Base-by-base conservation (phyloP, 1,140 invertebrate genomes). In the Bombus impatiens region DNA sequence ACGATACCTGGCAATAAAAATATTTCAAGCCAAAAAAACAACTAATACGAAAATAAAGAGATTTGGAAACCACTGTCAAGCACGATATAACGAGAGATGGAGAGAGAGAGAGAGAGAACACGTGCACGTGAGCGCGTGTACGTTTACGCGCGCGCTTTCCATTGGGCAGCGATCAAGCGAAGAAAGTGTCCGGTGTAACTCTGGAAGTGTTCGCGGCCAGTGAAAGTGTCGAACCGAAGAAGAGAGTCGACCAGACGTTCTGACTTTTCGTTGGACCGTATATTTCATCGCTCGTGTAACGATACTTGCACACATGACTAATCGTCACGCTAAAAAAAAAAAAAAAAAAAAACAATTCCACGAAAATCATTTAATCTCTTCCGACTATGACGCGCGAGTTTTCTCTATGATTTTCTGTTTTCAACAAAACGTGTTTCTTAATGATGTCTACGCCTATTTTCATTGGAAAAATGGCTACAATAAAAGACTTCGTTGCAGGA, bases 171-270 rank as follows among this genome's bases (percentile, higher is more conserved):
- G 93, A 94, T 94, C 93, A 91, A 94, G 86, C 92, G 93, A 95
- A 95, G 94, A 95, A 95, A 95, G 94, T 95, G 91, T 95, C 92
- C 93, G 89, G 81, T 79, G 86, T 85, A 72, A 90, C 85, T 92
- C 82, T 78, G 89, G 87, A 82, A 92, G 83, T 84, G 84, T 89
- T 86, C 88, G 88, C 79, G 78, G 83, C 84, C 71, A 92, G 93
- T 94, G 94, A 94, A 94, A 94, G 93, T 94, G 91, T 91, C 84
- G 90, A 78, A 72, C 77, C 62, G 74, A 89, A 82, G 81, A 90
- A 80, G 82, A 91, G 80, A 90, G 90, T 68, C 84, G 67, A 57
- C 80, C 77, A 80, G 70, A 87, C 84, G 84, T 72, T 57, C 86
- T 42, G 76, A 75, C 42, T 77, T 88, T 89, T 90, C 88, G 86